phyloP scores from a whole-genome alignment of 2,797 vertebrate genomes.

The Sylvia borin region DNA sequence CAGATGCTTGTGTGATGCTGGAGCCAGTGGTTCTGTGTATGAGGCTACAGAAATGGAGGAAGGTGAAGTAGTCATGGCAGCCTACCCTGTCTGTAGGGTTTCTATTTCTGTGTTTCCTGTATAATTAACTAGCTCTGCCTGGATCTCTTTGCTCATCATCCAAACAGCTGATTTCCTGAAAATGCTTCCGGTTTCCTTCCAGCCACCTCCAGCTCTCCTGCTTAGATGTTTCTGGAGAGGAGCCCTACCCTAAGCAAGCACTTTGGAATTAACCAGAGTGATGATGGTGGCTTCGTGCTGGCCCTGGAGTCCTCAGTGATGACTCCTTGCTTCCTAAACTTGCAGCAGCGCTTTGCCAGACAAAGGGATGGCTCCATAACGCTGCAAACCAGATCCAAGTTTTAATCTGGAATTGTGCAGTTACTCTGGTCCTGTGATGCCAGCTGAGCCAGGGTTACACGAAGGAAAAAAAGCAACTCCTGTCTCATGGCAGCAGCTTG shows the following conservation, averaged over 20 bases:
- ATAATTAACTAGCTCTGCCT: background rate
- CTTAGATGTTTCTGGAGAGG: background rate
- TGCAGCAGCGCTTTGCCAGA: background rate
- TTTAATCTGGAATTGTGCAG: background rate
- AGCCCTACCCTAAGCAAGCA: background rate
- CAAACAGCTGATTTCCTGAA: conserved; percentile 6
- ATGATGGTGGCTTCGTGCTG: background rate
- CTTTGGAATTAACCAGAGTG: background rate
- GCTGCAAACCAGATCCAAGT: background rate
- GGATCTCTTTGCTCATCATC: background rate
- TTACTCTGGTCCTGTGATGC: background rate
- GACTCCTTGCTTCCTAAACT: background rate
- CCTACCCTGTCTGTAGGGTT: background rate
- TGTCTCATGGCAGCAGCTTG: background rate
- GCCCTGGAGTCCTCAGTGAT: background rate
- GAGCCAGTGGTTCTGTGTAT: background rate
- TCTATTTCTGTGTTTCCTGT: conserved; percentile 29
- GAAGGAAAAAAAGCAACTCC: background rate
- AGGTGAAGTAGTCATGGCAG: background rate
- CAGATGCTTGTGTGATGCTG: background rate
- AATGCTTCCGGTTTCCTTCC: background rate
- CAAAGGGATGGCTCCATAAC: rapidly evolving
- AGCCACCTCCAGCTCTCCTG: background rate
- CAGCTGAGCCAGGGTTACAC: background rate
- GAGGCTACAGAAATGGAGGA: background rate